Base-by-base conservation (phyloP, 1,140 invertebrate species). In the Drosophila tristis region DNA sequence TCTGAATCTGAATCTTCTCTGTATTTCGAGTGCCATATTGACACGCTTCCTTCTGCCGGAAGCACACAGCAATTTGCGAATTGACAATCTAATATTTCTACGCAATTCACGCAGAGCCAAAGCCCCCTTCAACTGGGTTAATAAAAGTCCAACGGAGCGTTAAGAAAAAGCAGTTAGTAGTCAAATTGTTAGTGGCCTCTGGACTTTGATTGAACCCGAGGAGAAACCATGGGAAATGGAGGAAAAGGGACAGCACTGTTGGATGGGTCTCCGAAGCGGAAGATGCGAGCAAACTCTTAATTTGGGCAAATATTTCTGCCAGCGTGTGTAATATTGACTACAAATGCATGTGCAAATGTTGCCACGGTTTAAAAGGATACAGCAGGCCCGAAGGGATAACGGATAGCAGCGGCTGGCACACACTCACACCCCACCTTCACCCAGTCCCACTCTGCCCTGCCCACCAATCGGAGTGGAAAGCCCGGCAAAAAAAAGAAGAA, bases 281-380 rank as follows among this genome's bases (percentile, higher is more conserved):
- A 60, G 31, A 29, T 31, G n/a, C 26, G 66, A 55, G 70, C 20
- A 49, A 67, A 63, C 76, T 67, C 82, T 89, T 82, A 79, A 89
- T 89, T 87, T 87, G 75, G 86, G 74, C 75, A 87, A 87, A 87
- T 82, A 87, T 87, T 78, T 86, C 26, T 73, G 80, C 59, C 61
- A 77, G 78, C 70, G 68, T 90, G 35, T 13, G 75, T 85, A 82
- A 90, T 90, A 90, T 90, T 86, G 81, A 90, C 81, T 90, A 90
- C 79, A 84, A 90, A 90, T 77, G 81, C 87, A 87, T 80, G 87
- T 90, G 87, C 87, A 90, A 90, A 90, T 90, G 87, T 90, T 90
- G 87, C 87, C 87, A 90, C 87, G 87, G 78, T 74, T 82, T 82
- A 79, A 80, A 74, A 66, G 79, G 78, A 86, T 74, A 72, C 50